Evolutionary conservation across 2,113 vertebrate genomes (phyloP).

Genomic region (Paratilapia polleni): DNA sequence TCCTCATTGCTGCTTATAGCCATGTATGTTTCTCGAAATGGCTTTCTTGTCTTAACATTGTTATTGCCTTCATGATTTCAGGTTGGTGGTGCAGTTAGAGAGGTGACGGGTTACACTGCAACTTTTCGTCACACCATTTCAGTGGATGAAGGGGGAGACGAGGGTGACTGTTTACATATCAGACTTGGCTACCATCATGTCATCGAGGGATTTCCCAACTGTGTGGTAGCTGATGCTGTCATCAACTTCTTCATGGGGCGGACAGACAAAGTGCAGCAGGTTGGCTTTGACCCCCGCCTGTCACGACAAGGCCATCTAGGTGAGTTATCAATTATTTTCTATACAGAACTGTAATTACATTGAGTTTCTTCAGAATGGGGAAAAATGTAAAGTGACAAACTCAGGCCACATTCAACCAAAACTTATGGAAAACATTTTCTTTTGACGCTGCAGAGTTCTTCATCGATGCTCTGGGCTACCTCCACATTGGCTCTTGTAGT

Average conservation of each 20-base stretch:
- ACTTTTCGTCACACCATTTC: constrained; percentile 87
- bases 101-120: constrained; percentile 85
- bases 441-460: constrained; percentile 86
- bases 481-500: constrained; percentile 90
- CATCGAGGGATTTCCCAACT: constrained; percentile 86
- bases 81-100: constrained; percentile 91
- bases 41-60: not conserved
- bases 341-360: not conserved
- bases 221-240: constrained; percentile 89
- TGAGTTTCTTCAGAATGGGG: not conserved
- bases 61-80: constrained; percentile 42
- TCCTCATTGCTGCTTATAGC: not conserved
- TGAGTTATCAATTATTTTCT: constrained; percentile 64
- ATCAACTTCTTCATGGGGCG: constrained; percentile 93
- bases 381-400: not conserved
- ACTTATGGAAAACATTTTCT: not conserved
- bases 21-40: not conserved
- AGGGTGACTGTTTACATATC: constrained; percentile 86
- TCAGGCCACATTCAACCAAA: not conserved
- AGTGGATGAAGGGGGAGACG: constrained; percentile 82
- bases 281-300: constrained; percentile 89
- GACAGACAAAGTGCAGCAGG: constrained; percentile 86
- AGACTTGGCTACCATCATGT: constrained; percentile 84
- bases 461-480: constrained; percentile 86
- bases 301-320: constrained; percentile 85